Evolutionary conservation across 2,888 invertebrate species (phyloP).

Genomic region (Lepidonotus clava): DNA sequence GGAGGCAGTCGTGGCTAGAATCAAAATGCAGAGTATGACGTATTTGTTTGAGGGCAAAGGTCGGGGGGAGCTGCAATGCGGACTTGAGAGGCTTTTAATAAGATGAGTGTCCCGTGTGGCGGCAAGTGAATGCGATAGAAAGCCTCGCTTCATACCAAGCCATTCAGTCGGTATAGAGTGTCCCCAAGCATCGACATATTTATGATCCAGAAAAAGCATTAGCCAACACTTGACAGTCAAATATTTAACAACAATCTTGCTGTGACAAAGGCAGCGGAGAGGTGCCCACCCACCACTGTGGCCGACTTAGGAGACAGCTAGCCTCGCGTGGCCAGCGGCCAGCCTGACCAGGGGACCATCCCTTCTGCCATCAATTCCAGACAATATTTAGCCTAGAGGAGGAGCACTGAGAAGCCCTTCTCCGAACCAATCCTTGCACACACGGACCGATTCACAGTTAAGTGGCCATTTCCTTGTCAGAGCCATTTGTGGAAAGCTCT

Average conservation of each 20-base stretch:
- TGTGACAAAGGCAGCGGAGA: neutral
- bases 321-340: too few species aligned
- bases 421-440: neutral
- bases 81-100: constrained; percentile 23
- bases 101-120: neutral
- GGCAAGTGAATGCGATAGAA: neutral
- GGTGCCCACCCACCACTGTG: neutral
- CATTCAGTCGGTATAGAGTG: too few species aligned
- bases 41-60: neutral
- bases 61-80: neutral
- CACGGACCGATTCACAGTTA: constrained; percentile 1
- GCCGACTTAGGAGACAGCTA: too few species aligned
- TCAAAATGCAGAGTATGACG: neutral
- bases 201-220: neutral
- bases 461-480: constrained; percentile 16
- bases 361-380: neutral
- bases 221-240: neutral
- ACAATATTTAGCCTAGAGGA: neutral
- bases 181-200: neutral
- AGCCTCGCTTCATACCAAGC: too few species aligned
- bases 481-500: constrained; percentile 2
- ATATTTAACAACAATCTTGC: neutral
- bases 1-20: neutral
- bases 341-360: neutral
- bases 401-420: neutral